phyloP scores from a whole-genome alignment of 2,888 invertebrate genomes.

The Rhingia rostrata region DNA sequence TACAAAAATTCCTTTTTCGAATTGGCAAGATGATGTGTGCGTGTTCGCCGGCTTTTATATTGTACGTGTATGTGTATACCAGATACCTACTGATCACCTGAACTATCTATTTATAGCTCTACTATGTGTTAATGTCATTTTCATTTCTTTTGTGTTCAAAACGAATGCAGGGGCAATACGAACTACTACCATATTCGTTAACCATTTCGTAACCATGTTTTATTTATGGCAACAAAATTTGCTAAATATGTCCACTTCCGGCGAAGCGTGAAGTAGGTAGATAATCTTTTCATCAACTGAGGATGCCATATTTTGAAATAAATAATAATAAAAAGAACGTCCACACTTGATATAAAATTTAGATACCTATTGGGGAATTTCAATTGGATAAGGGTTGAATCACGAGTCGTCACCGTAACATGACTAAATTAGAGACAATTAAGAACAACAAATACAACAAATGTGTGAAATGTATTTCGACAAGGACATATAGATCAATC shows the following conservation, averaged over 20 bases:
- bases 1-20: slow-evolving; percentile 32
- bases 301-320: not conserved
- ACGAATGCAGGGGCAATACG: not conserved
- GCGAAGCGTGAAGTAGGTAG: slow-evolving; percentile 25
- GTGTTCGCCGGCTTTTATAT: not conserved
- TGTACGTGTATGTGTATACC: not conserved
- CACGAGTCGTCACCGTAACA: not conserved
- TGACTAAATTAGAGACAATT: too few species aligned
- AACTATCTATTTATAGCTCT: slow-evolving; percentile 25
- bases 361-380: too few species aligned
- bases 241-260: slow-evolving; percentile 45
- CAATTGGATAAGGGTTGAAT: not conserved
- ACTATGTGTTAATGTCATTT: slow-evolving; percentile 25
- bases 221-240: slow-evolving; percentile 30
- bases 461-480: too few species aligned
- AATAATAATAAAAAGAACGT: not conserved
- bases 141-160: slow-evolving; percentile 10
- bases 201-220: slow-evolving; percentile 36
- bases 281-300: slow-evolving; percentile 33
- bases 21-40: slow-evolving; percentile 9
- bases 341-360: not conserved
- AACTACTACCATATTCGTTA: slow-evolving; percentile 16
- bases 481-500: too few species aligned
- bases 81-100: slow-evolving; percentile 20
- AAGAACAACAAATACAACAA: too few species aligned